Evolutionary conservation across 2,888 invertebrate genomes (phyloP).

Genomic region (Flexamia atlantica): DNA sequence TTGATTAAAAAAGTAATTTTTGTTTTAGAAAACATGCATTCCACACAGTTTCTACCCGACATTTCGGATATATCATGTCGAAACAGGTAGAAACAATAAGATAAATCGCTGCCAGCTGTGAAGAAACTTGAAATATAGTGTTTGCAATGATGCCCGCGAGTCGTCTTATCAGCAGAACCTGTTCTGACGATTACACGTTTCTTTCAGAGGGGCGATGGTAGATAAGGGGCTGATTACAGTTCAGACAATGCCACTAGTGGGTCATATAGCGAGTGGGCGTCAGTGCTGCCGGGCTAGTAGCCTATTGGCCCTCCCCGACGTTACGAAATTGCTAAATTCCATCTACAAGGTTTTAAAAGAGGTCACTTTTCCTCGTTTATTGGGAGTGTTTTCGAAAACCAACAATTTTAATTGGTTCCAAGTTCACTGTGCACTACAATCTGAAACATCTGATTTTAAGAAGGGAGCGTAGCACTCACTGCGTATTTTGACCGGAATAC

Average conservation of each 20-base stretch:
- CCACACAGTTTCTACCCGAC: neutral
- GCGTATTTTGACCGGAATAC: too few species aligned
- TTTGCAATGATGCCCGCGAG: conserved; percentile 56
- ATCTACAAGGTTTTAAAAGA: neutral
- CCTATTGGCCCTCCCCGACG: conserved; percentile 8
- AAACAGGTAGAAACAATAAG: conserved; percentile 37
- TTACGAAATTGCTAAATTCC: conserved; percentile 15
- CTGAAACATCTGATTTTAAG: too few species aligned
- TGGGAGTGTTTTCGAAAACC: too few species aligned
- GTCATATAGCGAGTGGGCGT: conserved; percentile 54
- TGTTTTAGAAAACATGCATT: too few species aligned
- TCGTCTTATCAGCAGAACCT: conserved; percentile 60
- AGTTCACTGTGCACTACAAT: too few species aligned
- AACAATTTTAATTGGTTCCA: too few species aligned
- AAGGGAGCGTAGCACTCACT: too few species aligned
- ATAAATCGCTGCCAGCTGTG: conserved; percentile 5
- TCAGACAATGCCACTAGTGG: conserved; percentile 57
- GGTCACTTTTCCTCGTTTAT: too few species aligned
- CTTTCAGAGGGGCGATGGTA: conserved; percentile 53
- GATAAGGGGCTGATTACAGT: conserved; percentile 59
- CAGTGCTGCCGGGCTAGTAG: conserved; percentile 41
- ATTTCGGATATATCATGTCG: conserved; percentile 1
- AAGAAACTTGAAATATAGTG: conserved; percentile 53
- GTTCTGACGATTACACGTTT: conserved; percentile 62
- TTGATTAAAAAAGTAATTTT: too few species aligned